Conservation (phyloP, 2,888 invertebrate genomes). For the Catotricha subobsoleta region DNA sequence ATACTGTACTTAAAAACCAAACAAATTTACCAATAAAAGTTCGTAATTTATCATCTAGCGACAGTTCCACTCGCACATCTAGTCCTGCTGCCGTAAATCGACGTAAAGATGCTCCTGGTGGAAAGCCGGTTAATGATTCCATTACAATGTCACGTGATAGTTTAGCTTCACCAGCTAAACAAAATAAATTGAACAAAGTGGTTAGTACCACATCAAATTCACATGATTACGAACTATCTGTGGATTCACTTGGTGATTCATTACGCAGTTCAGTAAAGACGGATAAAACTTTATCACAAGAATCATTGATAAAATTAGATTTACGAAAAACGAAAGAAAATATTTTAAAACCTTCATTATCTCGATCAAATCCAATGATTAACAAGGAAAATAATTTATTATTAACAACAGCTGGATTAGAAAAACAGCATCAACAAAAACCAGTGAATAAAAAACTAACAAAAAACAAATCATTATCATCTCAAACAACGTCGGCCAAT, state of each 20-base stretch:
- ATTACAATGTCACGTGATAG: constrained; percentile 28
- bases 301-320: constrained; percentile 19
- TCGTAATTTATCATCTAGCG: constrained; percentile 27
- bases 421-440: no score
- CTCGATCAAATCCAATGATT: background rate
- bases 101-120: constrained; percentile 7
- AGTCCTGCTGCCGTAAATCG: constrained; percentile 20
- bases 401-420: background rate
- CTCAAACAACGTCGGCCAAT: constrained; percentile 1
- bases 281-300: constrained; percentile 28
- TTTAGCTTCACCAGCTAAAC: constrained; percentile 21
- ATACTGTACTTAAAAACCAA: constrained; percentile 17
- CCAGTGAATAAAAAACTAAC: no score
- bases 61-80: constrained; percentile 26
- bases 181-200: constrained; percentile 16
- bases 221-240: constrained; percentile 19
- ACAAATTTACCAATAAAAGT: constrained; percentile 22
- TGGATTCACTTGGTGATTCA: constrained; percentile 28
- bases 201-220: constrained; percentile 7
- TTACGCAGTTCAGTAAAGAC: constrained; percentile 27
- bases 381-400: no score
- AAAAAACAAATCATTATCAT: constrained; percentile 9
- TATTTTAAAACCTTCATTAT: constrained; percentile 10
- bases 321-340: constrained; percentile 1
- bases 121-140: constrained; percentile 13